Evolutionary conservation across 2,888 invertebrate genomes (phyloP), one percentile per base, ranked within the genome.

Genomic region (Marronus borbonicus): DNA sequence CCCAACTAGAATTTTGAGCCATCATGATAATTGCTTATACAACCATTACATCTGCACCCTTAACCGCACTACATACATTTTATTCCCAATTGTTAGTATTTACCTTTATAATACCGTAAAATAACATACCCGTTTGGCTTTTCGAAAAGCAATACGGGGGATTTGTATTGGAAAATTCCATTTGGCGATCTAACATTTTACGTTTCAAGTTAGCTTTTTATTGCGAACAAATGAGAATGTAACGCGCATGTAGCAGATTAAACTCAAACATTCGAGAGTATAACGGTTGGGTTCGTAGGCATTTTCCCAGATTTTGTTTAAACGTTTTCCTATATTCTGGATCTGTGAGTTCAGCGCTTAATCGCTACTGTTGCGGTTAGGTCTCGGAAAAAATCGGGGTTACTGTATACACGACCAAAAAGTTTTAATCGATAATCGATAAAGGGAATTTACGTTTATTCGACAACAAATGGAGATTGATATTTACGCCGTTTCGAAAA

Each of bases 401-500:
- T 20, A 20, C 39, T 20, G 17, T 58, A 20, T 24, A 20, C 50
- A 55, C 39, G 50, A 66, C 76, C 50, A 68, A 66, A 66, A 31
- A 39, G 52, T 55, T 65, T 68, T 76, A 76, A 76, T 76, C 50
- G 20, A 17, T 65, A 76, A 76, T 76, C 76, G 55, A 76, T 76
- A 55, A 39, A 66, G 44, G 68, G 55, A 58, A 76, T 76, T 66
- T 76, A 66, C 58, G 39, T 66, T 52, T 66, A 76, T 17, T 58
- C 55, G 20, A 58, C 17, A 17, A 20, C 55, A 17, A 17, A 58
- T 58, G 55, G 17, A 58, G 17, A 20, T 58, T 17, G 55, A 20
- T 58, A 58, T 20, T 20, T 8, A n/a, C 5, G 55, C 55, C 8
- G 17, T 58, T n/a, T 55, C 17, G 55, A 2, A 7, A 17, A 17